Percentiles rank a stretch among this genome's conserved stretches.
Conservation (phyloP, 2,113 vertebrate species). For the Condylura cristata region DNA sequence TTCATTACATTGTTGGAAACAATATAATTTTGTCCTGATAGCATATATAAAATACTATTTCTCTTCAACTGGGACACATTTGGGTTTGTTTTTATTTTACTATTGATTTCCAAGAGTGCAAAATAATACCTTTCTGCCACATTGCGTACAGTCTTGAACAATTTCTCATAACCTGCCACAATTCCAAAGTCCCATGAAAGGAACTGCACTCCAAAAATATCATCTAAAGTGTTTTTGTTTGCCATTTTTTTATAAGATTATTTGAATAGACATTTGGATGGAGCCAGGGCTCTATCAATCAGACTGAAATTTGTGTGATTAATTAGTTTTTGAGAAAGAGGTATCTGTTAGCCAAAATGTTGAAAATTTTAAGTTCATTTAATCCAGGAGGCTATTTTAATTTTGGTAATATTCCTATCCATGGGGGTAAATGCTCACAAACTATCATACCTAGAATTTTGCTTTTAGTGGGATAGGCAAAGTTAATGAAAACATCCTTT, state of each 20-base stretch:
- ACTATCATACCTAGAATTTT: background rate
- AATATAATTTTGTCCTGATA: slow-evolving; percentile 36
- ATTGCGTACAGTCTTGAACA: background rate
- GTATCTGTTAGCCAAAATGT: background rate
- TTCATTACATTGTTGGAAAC: slow-evolving; percentile 52
- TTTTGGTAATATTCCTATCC: background rate
- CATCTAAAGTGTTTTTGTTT: background rate
- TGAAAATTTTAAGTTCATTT: background rate
- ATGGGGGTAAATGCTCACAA: background rate
- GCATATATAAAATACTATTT: background rate
- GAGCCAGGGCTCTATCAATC: background rate
- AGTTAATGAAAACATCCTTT: background rate
- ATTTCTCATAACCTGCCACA: background rate
- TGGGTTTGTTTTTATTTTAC: slow-evolving; percentile 55
- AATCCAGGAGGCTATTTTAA: background rate
- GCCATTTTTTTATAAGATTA: background rate
- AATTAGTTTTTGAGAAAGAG: slow-evolving; percentile 15
- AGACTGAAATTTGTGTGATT: background rate
- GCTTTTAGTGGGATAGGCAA: background rate
- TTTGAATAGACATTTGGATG: background rate
- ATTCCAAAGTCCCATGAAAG: background rate
- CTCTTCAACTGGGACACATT: slow-evolving; percentile 13
- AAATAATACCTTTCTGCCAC: background rate
- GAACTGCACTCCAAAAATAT: background rate
- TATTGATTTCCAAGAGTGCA: background rate